Evolutionary conservation across 1,140 invertebrate genomes (phyloP).

Genomic region (Dryas iulia): DNA sequence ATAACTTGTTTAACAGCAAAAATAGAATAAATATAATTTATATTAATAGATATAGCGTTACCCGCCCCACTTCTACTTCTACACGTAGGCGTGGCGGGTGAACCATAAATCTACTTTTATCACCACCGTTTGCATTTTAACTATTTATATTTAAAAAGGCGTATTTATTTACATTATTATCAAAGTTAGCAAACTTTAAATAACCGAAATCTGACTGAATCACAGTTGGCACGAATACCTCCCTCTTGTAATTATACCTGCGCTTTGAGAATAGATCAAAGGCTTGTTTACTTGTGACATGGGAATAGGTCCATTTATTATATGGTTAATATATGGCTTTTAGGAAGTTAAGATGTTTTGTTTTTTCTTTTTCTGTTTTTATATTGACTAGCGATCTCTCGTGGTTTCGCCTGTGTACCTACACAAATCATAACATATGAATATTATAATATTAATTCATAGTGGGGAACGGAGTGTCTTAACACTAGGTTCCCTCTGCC

Average conservation of each 20-base stretch:
- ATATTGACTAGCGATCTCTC: too few relatives aligned
- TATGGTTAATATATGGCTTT: not conserved
- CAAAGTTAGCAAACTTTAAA: not conserved
- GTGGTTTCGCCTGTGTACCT: too few relatives aligned
- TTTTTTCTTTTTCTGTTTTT: not conserved
- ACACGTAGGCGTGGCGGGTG: not conserved
- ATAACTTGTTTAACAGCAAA: too few relatives aligned
- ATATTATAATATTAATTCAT: too few relatives aligned
- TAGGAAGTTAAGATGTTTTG: not conserved
- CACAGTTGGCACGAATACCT: not conserved
- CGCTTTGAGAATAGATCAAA: not conserved
- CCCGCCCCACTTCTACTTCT: not conserved
- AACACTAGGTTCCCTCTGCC: too few relatives aligned
- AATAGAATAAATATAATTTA: too few relatives aligned
- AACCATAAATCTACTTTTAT: not conserved
- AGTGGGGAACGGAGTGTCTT: too few relatives aligned
- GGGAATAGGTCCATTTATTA: not conserved
- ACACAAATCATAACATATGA: too few relatives aligned
- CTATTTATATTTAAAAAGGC: not conserved
- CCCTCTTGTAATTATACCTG: not conserved
- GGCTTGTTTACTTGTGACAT: not conserved
- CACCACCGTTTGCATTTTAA: not conserved
- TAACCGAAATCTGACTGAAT: not conserved
- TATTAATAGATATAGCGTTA: not conserved
- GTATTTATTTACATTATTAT: not conserved